Base-by-base conservation (phyloP, 2,113 vertebrate genomes). In the Sturnira hondurensis region DNA sequence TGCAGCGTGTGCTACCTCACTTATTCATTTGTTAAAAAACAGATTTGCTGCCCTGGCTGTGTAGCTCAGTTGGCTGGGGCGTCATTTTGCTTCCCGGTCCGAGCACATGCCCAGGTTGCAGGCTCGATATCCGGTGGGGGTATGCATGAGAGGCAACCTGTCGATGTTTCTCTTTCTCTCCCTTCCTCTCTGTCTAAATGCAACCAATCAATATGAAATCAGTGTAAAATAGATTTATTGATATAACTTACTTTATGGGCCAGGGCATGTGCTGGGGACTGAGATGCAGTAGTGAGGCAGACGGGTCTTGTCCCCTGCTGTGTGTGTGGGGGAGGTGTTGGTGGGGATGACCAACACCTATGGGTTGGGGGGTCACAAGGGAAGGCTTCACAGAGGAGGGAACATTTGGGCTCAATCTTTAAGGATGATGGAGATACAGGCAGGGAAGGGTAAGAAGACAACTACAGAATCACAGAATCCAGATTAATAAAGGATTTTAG, bases 391-490 rank as follows among this genome's bases (percentile, higher is more conserved):
- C 4, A 71, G 61, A 73, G 12, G 36, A 77, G 26, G 70, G n/a
- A 20, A 68, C 10, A 52, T 52, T 58, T n/a, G 38, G 52, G 54
- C 58, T 86, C 74, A 11, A 47, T 63, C 36, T 89, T 85, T 81
- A 56, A 54, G 52, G 58, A 86, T 86, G 41, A 91, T 86, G 56
- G 54, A 43, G 74, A 71, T 36, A 83, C 41, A 38, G 50, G 50
- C 36, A 90, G 19, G 63, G 80, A 70, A 63, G 26, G 61, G 33
- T 63, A 38, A 95, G 63, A 84, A 91, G 38, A 22, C 78, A 85
- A 78, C 28, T 24, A 78, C 10, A 86, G 80, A 68, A 74, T 86
- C 54, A 52, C 16, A n/a, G 43, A 70, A 61, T 38, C 19, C 54
- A 78, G 26, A 84, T 47, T 68, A 56, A 33, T 28, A 20, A 87